Base-by-base conservation (phyloP, 2,797 vertebrate genomes). In the Dallia pectoralis region DNA sequence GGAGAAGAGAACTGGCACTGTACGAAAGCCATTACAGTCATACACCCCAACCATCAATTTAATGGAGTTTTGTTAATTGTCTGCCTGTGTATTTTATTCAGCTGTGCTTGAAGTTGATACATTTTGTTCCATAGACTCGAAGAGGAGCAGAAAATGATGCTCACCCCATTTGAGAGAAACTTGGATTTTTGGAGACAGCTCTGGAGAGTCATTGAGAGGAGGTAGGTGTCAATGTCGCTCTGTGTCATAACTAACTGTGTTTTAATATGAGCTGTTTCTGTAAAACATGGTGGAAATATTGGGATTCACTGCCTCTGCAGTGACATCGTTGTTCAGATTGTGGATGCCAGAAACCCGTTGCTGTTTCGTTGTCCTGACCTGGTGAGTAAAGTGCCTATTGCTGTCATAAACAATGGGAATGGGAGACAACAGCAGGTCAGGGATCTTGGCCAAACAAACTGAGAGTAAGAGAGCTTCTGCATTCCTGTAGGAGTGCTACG, bases 171-270 rank as follows among this genome's bases (percentile, higher is more conserved):
- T 92, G 98, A 99, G 90, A 93, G 95, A 77, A 99, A 99, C 87
- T 82, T 99, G 87, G 96, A 99, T 81, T 99, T 99, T 80, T 99
- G 97, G 97, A 95, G 97, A 74, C 98, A 99, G 74, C 94, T 99
- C 30, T 99, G 98, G 98, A 94, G 98, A 89, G 98, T 99, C 76
- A 96, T 99, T 40, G 98, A 99, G 86, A 95, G 97, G 81, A 99
- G 98, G 98, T 98, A 89, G 47, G 75, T 70, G 18, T 12, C 7
- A 19, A 1, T 69, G 16, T 2, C 18, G 19, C 15, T 40, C 4
- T 47, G 7, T 30, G 15, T 29, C 6, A n/a, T n/a, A 2, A 53
- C 29, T 5, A 14, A 66, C 74, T 33, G 47, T 14, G 40, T 44
- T 12, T 2, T 44, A n/a, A 12, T 44, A 44, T 44, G 49, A 49